These are phyloP conservation scores for Panonychus citri DNA, from an alignment of 1,140 invertebrate genomes.

Conservation along the genomic window DNA sequence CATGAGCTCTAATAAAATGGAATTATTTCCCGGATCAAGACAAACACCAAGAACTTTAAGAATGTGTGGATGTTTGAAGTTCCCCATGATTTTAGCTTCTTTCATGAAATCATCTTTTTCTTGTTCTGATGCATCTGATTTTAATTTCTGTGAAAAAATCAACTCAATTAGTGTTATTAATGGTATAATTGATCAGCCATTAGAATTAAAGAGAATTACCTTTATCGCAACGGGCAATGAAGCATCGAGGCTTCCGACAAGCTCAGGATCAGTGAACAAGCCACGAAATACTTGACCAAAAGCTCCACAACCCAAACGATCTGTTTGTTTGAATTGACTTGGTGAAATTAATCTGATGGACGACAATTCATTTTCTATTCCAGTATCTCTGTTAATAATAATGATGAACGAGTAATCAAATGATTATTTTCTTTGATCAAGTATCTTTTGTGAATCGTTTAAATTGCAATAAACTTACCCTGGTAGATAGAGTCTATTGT, in stretches of 20 bases:
- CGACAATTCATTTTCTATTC: neutral
- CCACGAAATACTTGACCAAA: neutral
- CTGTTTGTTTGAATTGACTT: neutral
- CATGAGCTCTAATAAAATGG: slow-evolving; percentile 90
- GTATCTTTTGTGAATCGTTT: neutral
- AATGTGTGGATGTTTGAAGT: slow-evolving; percentile 89
- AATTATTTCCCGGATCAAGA: slow-evolving; percentile 70
- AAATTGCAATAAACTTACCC: neutral
- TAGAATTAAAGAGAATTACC: neutral
- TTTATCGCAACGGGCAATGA: neutral
- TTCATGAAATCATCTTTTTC: slow-evolving; percentile 86
- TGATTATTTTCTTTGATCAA: neutral
- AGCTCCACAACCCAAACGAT: neutral
- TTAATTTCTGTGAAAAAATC: slow-evolving; percentile 41
- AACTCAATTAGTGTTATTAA: no score
- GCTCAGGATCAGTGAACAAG: neutral
- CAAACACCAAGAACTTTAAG: slow-evolving; percentile 75
- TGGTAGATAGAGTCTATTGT: slow-evolving; percentile 4
- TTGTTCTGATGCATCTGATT: slow-evolving; percentile 63
- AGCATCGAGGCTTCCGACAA: neutral
- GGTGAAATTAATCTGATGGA: neutral
- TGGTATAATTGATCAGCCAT: no score
- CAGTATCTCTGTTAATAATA: neutral
- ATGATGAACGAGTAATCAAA: neutral
- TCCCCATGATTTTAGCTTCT: slow-evolving; percentile 88